Evolutionary conservation across 2,888 invertebrate genomes (phyloP), one percentile per base, ranked within the genome.

Genomic region (Platycheirus rosarum): DNA sequence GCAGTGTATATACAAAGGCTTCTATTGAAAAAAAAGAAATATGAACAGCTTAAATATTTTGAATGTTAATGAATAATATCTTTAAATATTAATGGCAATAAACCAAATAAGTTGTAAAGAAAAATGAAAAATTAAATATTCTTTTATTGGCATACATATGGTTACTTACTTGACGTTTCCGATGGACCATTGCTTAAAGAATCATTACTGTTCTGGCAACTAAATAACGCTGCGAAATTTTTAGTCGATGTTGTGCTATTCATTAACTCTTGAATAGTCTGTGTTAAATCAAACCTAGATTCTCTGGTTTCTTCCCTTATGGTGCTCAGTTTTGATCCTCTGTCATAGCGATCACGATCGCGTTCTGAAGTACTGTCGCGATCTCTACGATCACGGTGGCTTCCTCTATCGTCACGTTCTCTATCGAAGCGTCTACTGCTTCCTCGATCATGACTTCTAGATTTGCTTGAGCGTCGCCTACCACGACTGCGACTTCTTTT

Each of bases 371-470:
- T 66, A 6, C 46, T 66, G 6, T 71, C 85, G 16, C 86, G 80
- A 23, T 90, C 85, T 90, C 92, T 69, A 91, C 92, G 85, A 91
- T 91, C 88, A 87, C 91, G 86, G 88, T 90, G 63, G 88, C 89
- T 86, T 88, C 90, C 40, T 55, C 85, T 85, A 7, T 87, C 84
- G 87, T 87, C 85, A 92, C 93, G 91, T 92, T 91, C 92, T 92
- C 88, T 91, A 91, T 92, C 87, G 85, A 92, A 87, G 88, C 92
- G 84, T 87, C 92, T 85, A 88, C 90, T 74, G 88, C 91, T 79
- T 87, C 92, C 88, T 85, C 91, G 86, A 87, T 93, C 90, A 0
- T 87, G 86, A 60, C 88, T 88, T 29, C 80, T 73, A 1, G 82
- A 82, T 14, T 77, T 82, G 13, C 68, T 82, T 5, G 71, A 63